Percentiles rank a stretch among this genome's conserved stretches.
These are phyloP conservation scores for Erannis defoliaria DNA, from an alignment of 2,888 invertebrate genomes.

Conservation along the genomic window DNA sequence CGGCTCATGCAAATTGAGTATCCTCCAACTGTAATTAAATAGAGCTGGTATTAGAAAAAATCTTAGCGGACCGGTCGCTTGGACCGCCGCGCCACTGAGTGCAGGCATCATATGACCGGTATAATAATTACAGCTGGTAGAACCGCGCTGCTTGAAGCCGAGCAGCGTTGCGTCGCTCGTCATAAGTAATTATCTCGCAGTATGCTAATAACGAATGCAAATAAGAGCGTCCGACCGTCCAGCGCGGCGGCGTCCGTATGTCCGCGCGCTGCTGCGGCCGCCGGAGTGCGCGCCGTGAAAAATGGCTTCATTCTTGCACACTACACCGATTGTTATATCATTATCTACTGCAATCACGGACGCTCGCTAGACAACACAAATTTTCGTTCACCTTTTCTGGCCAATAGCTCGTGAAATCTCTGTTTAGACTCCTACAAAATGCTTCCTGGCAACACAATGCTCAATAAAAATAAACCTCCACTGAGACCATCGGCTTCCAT, in stretches of 20 bases:
- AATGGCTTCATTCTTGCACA: slow-evolving; percentile 72
- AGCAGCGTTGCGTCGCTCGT: slow-evolving; percentile 65
- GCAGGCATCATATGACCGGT: slow-evolving; percentile 58
- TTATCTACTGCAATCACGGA: slow-evolving; percentile 38
- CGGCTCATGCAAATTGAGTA: slow-evolving; percentile 52
- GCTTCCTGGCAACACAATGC: slow-evolving; percentile 66
- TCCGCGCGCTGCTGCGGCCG: slow-evolving; percentile 43
- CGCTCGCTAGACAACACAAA: slow-evolving; percentile 37
- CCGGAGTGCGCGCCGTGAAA: slow-evolving; percentile 61
- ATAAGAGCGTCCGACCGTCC: slow-evolving; percentile 63
- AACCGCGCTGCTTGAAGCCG: slow-evolving; percentile 58
- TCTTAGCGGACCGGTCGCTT: slow-evolving; percentile 38
- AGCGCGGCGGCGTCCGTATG: slow-evolving; percentile 40
- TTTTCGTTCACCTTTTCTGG: slow-evolving; percentile 45
- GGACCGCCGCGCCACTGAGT: slow-evolving; percentile 38
- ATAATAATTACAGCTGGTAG: slow-evolving; percentile 63
- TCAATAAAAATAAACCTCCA: slow-evolving; percentile 71
- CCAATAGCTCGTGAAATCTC: slow-evolving; percentile 60
- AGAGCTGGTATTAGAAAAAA: slow-evolving; percentile 44
- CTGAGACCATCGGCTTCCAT: slow-evolving; percentile 77
- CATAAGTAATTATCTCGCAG: slow-evolving; percentile 79
- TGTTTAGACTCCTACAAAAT: slow-evolving; percentile 49
- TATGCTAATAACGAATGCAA: slow-evolving; percentile 81
- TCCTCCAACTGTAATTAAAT: slow-evolving; percentile 51
- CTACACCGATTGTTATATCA: slow-evolving; percentile 31